phyloP scores from a whole-genome alignment of 2,888 invertebrate genomes.

The Lamellibrachia satsuma region DNA sequence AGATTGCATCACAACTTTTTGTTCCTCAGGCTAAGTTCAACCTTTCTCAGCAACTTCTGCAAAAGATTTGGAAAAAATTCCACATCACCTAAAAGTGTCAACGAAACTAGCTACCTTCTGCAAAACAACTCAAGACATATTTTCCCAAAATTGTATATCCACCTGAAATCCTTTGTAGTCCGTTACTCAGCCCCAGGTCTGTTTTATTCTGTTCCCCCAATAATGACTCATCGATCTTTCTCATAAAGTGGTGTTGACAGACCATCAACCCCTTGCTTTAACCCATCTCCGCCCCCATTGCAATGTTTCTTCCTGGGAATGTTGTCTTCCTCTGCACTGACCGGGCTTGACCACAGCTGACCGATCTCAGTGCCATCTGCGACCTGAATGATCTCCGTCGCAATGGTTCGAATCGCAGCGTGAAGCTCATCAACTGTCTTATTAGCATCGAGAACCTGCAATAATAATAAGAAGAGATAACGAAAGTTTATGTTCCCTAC shows the following conservation, averaged over 20 bases:
- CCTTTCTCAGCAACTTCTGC: no score
- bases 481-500: not conserved
- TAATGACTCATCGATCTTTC: not conserved
- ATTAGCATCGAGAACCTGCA: not conserved
- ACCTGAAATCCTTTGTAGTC: no score
- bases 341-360: not conserved
- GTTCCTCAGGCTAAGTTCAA: no score
- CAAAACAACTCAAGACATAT: no score
- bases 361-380: not conserved
- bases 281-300: not conserved
- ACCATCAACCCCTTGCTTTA: not conserved
- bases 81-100: no score
- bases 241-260: not conserved
- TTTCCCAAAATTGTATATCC: no score
- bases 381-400: not conserved
- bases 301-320: not conserved
- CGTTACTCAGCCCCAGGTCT: no score
- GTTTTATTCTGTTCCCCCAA: no score
- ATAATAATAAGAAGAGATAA: not conserved
- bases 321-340: not conserved
- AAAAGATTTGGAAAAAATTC: no score
- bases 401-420: not conserved
- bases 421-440: not conserved
- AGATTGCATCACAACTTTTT: no score
- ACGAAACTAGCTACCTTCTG: no score